phyloP scores from a whole-genome alignment of 30 jellyfish, hydroid and myxozoan species.

The Hydractinia echinata region DNA sequence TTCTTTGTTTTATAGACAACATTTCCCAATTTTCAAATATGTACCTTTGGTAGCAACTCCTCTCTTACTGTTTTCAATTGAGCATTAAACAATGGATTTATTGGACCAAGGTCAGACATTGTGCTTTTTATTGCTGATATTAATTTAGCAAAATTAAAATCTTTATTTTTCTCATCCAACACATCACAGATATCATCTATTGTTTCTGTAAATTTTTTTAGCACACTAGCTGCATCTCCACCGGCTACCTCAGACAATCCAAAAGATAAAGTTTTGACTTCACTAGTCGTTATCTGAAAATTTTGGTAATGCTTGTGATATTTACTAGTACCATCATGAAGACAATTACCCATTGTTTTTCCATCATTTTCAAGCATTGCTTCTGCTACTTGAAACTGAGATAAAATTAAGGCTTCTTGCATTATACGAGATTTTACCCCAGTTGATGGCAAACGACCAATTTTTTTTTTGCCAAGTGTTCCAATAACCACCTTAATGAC shows the following conservation, averaged over 20 bases:
- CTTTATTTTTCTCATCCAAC: not conserved
- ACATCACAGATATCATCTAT: constrained; percentile 28
- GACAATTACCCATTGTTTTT: constrained; percentile 5
- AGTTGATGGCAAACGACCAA: constrained; percentile 28
- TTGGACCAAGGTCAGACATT: constrained; percentile 7
- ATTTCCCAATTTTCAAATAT: not conserved
- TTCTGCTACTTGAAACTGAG: constrained; percentile 26
- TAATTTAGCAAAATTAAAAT: not conserved
- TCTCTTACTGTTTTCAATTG: not conserved
- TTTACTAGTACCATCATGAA: constrained; percentile 46
- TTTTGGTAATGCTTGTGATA: constrained; percentile 38
- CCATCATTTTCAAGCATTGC: not conserved
- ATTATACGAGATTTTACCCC: constrained; percentile 4
- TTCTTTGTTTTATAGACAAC: too few relatives aligned
- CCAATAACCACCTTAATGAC: constrained; percentile 26
- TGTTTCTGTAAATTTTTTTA: constrained; percentile 26
- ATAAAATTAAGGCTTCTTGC: constrained; percentile 15
- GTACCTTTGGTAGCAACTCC: constrained; percentile 26
- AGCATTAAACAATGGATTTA: not conserved
- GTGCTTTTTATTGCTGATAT: not conserved
- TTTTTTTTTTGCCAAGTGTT: constrained; percentile 8
- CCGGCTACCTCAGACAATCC: constrained; percentile 31
- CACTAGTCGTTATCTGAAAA: constrained; percentile 29
- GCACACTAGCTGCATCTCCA: constrained; percentile 43
- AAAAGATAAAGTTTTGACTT: constrained; percentile 7